phyloP scores from a whole-genome alignment of 2,113 vertebrate genomes.

The Scolopax mira region DNA sequence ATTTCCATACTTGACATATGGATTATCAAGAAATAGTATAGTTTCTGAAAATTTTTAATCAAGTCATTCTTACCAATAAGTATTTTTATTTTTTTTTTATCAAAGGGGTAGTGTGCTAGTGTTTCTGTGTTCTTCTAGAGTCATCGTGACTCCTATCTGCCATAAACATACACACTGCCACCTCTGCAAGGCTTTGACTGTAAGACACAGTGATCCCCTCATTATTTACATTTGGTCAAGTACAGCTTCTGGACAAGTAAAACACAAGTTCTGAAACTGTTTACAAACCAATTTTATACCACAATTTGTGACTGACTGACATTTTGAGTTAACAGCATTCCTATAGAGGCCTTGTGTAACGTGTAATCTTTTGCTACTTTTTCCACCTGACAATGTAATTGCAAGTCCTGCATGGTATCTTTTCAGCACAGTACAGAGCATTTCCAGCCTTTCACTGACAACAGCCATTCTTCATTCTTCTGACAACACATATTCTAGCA shows the following conservation, averaged over 20 bases:
- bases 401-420: background rate
- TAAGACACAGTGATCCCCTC: background rate
- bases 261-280: background rate
- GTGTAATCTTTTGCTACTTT: background rate
- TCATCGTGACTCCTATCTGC: background rate
- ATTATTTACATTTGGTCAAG: background rate
- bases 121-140: background rate
- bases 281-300: background rate
- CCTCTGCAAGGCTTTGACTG: background rate
- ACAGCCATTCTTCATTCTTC: background rate
- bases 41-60: background rate
- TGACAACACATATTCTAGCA: background rate
- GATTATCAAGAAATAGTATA: background rate
- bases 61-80: background rate
- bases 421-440: background rate
- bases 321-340: background rate
- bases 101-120: background rate
- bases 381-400: background rate
- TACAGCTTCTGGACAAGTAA: background rate
- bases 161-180: background rate
- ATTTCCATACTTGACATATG: background rate
- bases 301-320: background rate
- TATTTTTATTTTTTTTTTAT: background rate
- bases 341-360: background rate
- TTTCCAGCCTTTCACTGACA: background rate